phyloP scores from a whole-genome alignment of 53 echinoderm and acorn worm genomes.

The Temnopleurus reevesii region DNA sequence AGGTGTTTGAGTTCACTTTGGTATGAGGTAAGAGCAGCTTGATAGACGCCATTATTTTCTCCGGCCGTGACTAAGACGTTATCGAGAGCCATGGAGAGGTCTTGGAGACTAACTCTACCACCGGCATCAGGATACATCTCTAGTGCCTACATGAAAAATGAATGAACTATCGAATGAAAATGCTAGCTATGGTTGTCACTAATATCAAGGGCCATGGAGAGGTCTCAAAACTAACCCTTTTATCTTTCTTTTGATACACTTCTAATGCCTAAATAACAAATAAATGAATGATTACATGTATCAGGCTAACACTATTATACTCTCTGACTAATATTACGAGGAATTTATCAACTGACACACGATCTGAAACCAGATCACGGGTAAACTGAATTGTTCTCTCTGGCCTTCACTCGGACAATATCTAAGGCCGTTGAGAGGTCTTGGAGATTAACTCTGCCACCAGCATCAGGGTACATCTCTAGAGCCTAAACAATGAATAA shows the following conservation, averaged over 20 bases:
- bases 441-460: conserved; percentile 77
- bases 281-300: too few relatives aligned
- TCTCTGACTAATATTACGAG: too few relatives aligned
- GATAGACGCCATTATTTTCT: conserved; percentile 87
- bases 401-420: conserved; percentile 72
- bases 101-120: conserved; percentile 82
- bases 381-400: conserved; percentile 87
- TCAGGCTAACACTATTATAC: too few relatives aligned
- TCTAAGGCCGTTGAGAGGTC: conserved; percentile 84
- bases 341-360: too few relatives aligned
- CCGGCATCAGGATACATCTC: conserved; percentile 75
- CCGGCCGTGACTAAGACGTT: conserved; percentile 77
- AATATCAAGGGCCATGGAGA: too few relatives aligned
- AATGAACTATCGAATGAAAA: too few relatives aligned
- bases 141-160: conserved; percentile 58
- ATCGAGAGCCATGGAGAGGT: conserved; percentile 81
- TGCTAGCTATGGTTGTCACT: too few relatives aligned
- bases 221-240: too few relatives aligned
- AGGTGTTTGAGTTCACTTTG: conserved; percentile 90
- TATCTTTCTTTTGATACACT: too few relatives aligned
- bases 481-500: conserved; percentile 65
- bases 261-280: too few relatives aligned
- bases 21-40: conserved; percentile 87
- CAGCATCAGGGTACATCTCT: conserved; percentile 74
- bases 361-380: too few relatives aligned